Percentiles rank a stretch among this genome's conserved stretches.
phyloP scores from a whole-genome alignment of 1,140 invertebrate species.

The Antheraea pernyi region DNA sequence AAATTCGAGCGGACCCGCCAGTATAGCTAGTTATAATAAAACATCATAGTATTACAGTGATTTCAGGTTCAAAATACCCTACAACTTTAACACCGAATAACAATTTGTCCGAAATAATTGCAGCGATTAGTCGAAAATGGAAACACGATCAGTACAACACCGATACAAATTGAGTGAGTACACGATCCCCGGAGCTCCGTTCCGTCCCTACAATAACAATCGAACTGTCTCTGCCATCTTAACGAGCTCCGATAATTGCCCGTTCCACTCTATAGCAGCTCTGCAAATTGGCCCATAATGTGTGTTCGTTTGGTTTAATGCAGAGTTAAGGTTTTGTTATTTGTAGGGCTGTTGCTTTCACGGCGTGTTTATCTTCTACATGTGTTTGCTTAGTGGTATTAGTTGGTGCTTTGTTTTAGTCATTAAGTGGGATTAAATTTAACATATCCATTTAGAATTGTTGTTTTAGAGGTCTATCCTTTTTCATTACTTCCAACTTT shows the following conservation, averaged over 20 bases:
- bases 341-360: not conserved
- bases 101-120: not conserved
- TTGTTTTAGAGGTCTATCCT: not conserved
- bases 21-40: too few relatives aligned
- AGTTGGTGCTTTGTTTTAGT: not conserved
- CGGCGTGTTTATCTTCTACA: not conserved
- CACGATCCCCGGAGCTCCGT: not conserved
- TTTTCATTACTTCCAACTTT: not conserved
- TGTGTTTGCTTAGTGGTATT: not conserved
- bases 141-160: constrained; percentile 1
- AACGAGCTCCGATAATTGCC: not conserved
- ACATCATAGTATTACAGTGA: too few relatives aligned
- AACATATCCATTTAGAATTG: not conserved
- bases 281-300: constrained; percentile 1
- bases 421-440: not conserved
- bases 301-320: not conserved
- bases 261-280: not conserved
- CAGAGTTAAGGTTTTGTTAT: constrained; percentile 3
- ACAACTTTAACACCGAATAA: not conserved
- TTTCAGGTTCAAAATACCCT: not conserved
- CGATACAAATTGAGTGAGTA: not conserved
- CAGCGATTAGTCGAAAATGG: not conserved
- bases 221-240: not conserved
- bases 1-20: too few relatives aligned
- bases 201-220: constrained; percentile 2